phyloP scores from a whole-genome alignment of 2,888 invertebrate genomes.

The Orthosia incerta region DNA sequence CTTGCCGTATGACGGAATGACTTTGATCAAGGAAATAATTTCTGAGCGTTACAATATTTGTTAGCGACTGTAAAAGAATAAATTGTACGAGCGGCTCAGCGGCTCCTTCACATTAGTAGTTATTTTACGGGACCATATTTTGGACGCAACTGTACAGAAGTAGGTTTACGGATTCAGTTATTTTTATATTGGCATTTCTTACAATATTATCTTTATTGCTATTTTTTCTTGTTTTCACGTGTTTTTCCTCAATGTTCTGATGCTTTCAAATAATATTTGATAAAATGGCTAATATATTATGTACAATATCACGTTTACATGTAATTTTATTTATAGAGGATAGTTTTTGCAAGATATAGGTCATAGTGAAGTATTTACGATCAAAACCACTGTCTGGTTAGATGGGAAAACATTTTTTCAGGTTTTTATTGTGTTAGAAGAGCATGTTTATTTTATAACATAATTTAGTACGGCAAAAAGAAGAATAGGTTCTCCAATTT shows the following conservation, averaged over 20 bases:
- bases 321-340: constrained; percentile 32
- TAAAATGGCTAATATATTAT: constrained; percentile 22
- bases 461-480: constrained; percentile 34
- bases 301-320: constrained; percentile 15
- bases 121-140: constrained; percentile 53
- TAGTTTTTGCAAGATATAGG: constrained; percentile 32
- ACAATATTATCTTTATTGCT: constrained; percentile 24
- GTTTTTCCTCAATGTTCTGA: constrained; percentile 21
- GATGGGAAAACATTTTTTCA: constrained; percentile 39
- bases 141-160: constrained; percentile 53
- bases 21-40: constrained; percentile 50
- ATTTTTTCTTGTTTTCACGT: constrained; percentile 25
- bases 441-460: constrained; percentile 53
- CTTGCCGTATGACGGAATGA: constrained; percentile 26
- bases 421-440: constrained; percentile 30
- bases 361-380: constrained; percentile 55
- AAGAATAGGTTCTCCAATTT: constrained; percentile 25
- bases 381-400: constrained; percentile 31
- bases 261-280: constrained; percentile 21
- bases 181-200: constrained; percentile 40
- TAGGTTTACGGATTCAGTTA: constrained; percentile 35
- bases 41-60: constrained; percentile 43
- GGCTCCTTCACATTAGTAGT: constrained; percentile 63
- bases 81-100: constrained; percentile 65
- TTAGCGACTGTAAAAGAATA: constrained; percentile 68